These are phyloP conservation scores for Eurosta solidaginis DNA, from an alignment of 1,140 invertebrate species.

Conservation along the genomic window DNA sequence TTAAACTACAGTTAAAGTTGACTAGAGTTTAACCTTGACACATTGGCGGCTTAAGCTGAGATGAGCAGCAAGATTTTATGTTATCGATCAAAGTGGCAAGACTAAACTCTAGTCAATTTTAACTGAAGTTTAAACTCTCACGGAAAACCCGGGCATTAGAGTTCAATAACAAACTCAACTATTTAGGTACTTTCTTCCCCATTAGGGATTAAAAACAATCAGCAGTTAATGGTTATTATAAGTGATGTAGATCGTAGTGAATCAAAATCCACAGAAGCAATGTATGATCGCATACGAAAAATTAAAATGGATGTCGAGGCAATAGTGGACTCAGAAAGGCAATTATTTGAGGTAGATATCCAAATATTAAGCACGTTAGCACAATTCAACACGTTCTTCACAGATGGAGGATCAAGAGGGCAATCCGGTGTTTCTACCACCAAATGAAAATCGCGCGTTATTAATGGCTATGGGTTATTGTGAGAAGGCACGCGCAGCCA, in stretches of 20 bases:
- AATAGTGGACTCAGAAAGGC: slow-evolving; percentile 45
- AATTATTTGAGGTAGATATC: slow-evolving; percentile 46
- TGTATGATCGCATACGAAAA: slow-evolving; percentile 49
- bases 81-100: too few relatives aligned
- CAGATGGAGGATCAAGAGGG: slow-evolving; percentile 80
- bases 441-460: slow-evolving; percentile 69
- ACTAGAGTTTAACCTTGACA: too few relatives aligned
- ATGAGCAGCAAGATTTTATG: too few relatives aligned
- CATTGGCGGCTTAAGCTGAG: too few relatives aligned
- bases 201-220: slow-evolving; percentile 66
- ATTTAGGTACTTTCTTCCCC: background rate
- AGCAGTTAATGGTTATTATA: slow-evolving; percentile 69
- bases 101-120: too few relatives aligned
- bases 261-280: slow-evolving; percentile 38
- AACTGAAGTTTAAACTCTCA: too few relatives aligned
- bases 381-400: background rate
- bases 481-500: slow-evolving; percentile 73
- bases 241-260: slow-evolving; percentile 41
- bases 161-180: too few relatives aligned
- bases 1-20: too few relatives aligned
- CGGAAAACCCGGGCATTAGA: too few relatives aligned
- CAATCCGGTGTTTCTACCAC: slow-evolving; percentile 70
- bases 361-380: background rate
- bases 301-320: slow-evolving; percentile 52
- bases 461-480: slow-evolving; percentile 76